Conservation (phyloP, 1,140 invertebrate genomes). For the Holcopasites calliopsidis region DNA sequence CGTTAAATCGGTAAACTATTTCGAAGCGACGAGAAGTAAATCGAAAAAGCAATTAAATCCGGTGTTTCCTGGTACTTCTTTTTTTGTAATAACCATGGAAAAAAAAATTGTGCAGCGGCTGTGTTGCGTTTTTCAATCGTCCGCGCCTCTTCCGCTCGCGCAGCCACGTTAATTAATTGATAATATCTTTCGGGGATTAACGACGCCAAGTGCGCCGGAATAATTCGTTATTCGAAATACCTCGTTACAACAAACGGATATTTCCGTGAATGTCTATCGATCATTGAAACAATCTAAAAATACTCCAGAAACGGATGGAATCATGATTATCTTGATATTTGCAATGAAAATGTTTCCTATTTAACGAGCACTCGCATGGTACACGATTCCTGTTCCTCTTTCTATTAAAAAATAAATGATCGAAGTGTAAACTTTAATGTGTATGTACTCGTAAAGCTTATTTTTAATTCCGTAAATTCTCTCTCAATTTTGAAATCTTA, state of each 20-base stretch:
- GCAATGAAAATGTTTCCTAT: too few relatives aligned
- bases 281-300: not conserved
- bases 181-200: constrained; percentile 21
- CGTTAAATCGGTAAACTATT: too few relatives aligned
- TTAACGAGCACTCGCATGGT: too few relatives aligned
- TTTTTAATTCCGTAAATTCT: too few relatives aligned
- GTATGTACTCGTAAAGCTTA: too few relatives aligned
- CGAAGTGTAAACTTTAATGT: too few relatives aligned
- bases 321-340: too few relatives aligned
- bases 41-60: constrained; percentile 5
- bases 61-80: not conserved
- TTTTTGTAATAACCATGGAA: not conserved
- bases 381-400: too few relatives aligned
- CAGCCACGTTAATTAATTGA: constrained; percentile 26
- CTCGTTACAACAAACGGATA: too few relatives aligned
- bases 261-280: not conserved
- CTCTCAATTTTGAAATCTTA: too few relatives aligned
- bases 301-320: too few relatives aligned
- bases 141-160: not conserved
- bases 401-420: too few relatives aligned
- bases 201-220: constrained; percentile 2
- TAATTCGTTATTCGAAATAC: constrained; percentile 1
- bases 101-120: not conserved
- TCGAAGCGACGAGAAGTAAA: not conserved
- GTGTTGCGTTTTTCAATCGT: not conserved